phyloP scores from a whole-genome alignment of 2,888 invertebrate species.

The Rhamphomyia laevipes region DNA sequence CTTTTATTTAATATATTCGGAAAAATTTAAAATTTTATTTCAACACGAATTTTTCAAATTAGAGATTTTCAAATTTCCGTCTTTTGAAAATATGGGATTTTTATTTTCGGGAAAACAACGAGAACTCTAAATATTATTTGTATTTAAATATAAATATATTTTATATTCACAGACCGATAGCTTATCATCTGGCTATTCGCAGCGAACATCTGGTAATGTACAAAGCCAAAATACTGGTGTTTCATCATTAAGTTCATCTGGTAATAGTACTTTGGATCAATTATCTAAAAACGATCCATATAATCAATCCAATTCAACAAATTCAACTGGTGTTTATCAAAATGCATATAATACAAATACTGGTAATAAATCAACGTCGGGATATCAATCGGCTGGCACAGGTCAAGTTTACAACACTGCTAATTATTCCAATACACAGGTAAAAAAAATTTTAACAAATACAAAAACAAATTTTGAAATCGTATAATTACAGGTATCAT shows the following conservation, averaged over 20 bases:
- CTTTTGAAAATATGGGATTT: too few relatives aligned
- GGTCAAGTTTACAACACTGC: constrained; percentile 33
- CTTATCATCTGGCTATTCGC: constrained; percentile 28
- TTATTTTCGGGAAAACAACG: too few relatives aligned
- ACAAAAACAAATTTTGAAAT: neutral
- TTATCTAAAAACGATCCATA: constrained; percentile 36
- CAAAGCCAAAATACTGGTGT: constrained; percentile 23
- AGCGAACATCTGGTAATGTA: constrained; percentile 23
- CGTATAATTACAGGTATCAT: constrained; percentile 22
- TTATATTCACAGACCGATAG: constrained; percentile 30
- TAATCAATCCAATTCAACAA: constrained; percentile 28
- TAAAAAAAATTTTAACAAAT: constrained; percentile 11
- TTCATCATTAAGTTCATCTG: constrained; percentile 21
- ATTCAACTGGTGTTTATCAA: constrained; percentile 26
- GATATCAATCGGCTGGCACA: constrained; percentile 30
- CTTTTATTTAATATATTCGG: too few relatives aligned
- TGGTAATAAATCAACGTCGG: constrained; percentile 26
- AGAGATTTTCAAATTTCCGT: too few relatives aligned
- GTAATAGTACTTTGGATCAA: constrained; percentile 27
- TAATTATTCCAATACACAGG: constrained; percentile 34
- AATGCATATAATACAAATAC: constrained; percentile 30
- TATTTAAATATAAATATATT: neutral
- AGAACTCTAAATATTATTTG: neutral
- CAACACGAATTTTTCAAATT: too few relatives aligned
- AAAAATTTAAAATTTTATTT: too few relatives aligned